Evolutionary conservation across 2,797 vertebrate genomes (phyloP), one percentile per base, ranked within the genome.

Genomic region (Pseudochromis fuscus): DNA sequence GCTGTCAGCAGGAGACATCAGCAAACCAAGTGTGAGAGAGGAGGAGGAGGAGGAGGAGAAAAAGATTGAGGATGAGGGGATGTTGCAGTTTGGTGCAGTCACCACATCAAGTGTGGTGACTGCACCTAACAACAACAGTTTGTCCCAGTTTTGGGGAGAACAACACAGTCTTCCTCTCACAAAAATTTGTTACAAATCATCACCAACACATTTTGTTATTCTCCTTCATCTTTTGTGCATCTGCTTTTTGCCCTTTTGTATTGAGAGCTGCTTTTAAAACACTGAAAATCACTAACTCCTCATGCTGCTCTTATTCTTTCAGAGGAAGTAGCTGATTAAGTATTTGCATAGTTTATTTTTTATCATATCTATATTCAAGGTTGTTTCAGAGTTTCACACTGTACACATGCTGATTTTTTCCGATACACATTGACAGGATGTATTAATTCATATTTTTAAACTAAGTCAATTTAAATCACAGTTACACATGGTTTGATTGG

Each of bases 61-160:
- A 42, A 30, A 76, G 21, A 75, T 1, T 23, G 35, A 78, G 61
- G 52, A 52, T 31, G 40, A 72, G 46, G 37, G 25, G 72, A 66
- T 62, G 45, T 72, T 75, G 58, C 48, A 70, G 67, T 56, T 38
- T 40, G 65, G 8, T 61, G 73, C 71, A 83, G 62, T 23, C 74
- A 68, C 69, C 35, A 50, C 52, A 51, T 35, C 23, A 49, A 37
- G 21, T 58, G 52, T 72, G 45, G 60, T 35, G 44, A 27, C 69
- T 28, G 52, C 60, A 50, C 27, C 28, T 33, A 21, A 55, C 27
- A 63, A 15, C 24, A 52, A 23, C 42, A 69, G 42, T 42, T 64
- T 80, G 80, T 70, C 78, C 80, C 69, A 71, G 74, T 75, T 87
- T 77, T 67, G 24, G 44, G 45, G 31, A 37, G 13, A 83, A 82